Conservation (phyloP, 2,888 invertebrate species). For the Strigamia crassipes region DNA sequence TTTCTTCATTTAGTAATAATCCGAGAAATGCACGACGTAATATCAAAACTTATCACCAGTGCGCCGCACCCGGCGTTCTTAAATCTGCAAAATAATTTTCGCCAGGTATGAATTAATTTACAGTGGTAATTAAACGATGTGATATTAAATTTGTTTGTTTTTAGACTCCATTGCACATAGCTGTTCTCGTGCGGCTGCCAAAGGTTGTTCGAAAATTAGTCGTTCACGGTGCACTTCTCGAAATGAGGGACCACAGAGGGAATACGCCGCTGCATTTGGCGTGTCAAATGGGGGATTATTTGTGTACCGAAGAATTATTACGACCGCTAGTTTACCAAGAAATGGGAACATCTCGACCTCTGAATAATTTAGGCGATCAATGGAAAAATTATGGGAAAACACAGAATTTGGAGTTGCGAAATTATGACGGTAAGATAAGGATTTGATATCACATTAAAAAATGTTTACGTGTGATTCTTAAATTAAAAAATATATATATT, state of each 20-base stretch:
- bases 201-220: neutral
- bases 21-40: neutral
- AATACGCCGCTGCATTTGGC: constrained; percentile 15
- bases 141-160: neutral
- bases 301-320: neutral
- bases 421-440: constrained; percentile 28
- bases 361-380: neutral
- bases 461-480: neutral
- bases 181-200: neutral
- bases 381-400: constrained; percentile 23
- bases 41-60: neutral
- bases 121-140: neutral
- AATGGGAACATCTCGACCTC: neutral
- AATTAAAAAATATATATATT: neutral
- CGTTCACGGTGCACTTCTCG: neutral
- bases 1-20: constrained; percentile 18
- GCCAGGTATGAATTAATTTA: neutral
- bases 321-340: neutral
- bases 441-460: neutral
- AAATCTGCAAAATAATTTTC: constrained; percentile 3
- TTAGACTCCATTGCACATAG: constrained; percentile 10
- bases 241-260: neutral
- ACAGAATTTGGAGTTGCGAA: constrained; percentile 36
- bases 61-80: neutral
- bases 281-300: neutral